These are phyloP conservation scores for Nesoenas mayeri DNA, from an alignment of 2,113 vertebrate species.

Conservation along the genomic window DNA sequence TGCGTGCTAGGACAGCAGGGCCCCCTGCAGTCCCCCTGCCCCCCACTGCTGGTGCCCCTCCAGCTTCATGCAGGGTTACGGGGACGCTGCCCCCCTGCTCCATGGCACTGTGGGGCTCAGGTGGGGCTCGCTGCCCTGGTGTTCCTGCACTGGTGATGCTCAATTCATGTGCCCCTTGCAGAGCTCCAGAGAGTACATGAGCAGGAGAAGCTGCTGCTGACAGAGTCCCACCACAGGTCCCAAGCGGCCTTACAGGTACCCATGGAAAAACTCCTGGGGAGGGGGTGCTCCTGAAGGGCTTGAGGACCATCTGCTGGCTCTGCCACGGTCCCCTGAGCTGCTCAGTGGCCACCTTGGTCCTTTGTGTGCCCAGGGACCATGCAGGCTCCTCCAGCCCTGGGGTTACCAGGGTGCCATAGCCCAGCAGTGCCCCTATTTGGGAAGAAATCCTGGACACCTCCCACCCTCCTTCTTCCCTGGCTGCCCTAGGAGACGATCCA, in stretches of 20 bases:
- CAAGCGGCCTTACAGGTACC: slow-evolving; percentile 74
- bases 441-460: not conserved
- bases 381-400: not conserved
- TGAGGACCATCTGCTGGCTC: not conserved
- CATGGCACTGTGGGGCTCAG: not conserved
- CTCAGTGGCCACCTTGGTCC: not conserved
- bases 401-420: not conserved
- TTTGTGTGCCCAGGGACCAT: rapidly evolving
- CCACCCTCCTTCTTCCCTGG: not conserved
- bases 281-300: not conserved
- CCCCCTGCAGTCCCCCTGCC: not conserved
- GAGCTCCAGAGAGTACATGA: slow-evolving; percentile 71
- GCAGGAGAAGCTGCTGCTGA: slow-evolving; percentile 77
- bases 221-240: slow-evolving; percentile 67
- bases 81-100: not conserved
- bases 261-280: not conserved
- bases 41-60: not conserved
- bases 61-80: not conserved
- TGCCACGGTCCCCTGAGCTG: not conserved
- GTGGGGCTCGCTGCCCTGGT: not conserved
- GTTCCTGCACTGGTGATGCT: not conserved
- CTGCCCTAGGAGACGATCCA: slow-evolving; percentile 74
- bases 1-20: not conserved
- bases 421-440: not conserved
- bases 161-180: slow-evolving; percentile 29